Evolutionary conservation across 1,140 invertebrate species (phyloP), one percentile per base, ranked within the genome.

Genomic region (Drosophila jambulina): DNA sequence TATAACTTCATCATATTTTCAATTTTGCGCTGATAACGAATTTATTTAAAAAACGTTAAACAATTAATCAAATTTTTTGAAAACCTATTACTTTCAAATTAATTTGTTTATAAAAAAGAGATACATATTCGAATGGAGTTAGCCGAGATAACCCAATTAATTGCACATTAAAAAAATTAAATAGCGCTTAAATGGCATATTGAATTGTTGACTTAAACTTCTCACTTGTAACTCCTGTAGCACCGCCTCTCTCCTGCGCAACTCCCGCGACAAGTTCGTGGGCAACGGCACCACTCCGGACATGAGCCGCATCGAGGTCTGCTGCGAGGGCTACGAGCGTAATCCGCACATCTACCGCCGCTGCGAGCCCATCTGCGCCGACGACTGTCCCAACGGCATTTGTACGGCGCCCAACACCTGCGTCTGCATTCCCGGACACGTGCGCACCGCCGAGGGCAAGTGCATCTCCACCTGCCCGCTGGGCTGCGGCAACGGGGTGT

Each of bases 241-340:
- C 15, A 93, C 93, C 23, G 86, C 85, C 5, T 91, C 92, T 6
- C 75, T 95, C 21, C 93, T 93, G 1, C 86, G 85, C 5, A 93
- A 93, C n/a, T 65, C 70, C 36, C 69, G 79, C 0, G 93, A 93
- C n/a, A 81, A 94, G 23, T 94, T 93, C 4, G 80, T 91, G 51
- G 94, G 94, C 38, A 95, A 95, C 76, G 94, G 94, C 93, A 95
- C 95, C 10, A 93, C 93, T 2, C 92, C 95, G 8, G 94, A 94
- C 8, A 93, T 94, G 54, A 95, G 95, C 74, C 93, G 93, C 40
- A 95, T 96, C 59, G 92, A 94, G 43, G 92, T 93, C 1, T 96
- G 95, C 77, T 96, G 95, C 78, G 82, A 92, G 2, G 95, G 95
- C 7, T 96, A 95, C 80, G 93, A 94, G 68, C 93, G 94, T 27